Evolutionary conservation across 2,113 vertebrate species (phyloP), one percentile per base, ranked within the genome.

Genomic region (Myrmophylax atrothorax): DNA sequence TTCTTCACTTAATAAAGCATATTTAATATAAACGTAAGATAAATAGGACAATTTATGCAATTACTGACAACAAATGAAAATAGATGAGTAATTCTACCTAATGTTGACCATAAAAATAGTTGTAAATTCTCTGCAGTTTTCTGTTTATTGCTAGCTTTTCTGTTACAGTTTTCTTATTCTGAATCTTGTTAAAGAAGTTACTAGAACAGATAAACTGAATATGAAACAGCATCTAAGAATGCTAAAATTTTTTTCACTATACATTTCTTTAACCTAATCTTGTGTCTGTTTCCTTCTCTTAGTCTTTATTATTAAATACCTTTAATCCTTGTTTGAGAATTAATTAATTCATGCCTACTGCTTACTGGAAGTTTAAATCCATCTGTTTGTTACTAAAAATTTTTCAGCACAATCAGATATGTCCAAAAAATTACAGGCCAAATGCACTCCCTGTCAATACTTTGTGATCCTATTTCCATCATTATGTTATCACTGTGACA

Each of bases 1-100:
- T 3, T 15, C 42, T 79, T 68, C 55, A 63, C 37, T 69, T 83
- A 89, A 63, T 55, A 81, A 64, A 82, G 8, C 6, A 26, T 70
- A 74, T 59, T 91, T 89, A 94, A 75, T 25, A 89, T 9, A 89
- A 94, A 84, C 63, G 7, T 19, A 89, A 55, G 11, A 81, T 16
- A 90, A 87, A 73, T 28, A 87, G 38, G 10, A 83, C 4, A 0
- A 0, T 49, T 83, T 92, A 55, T 81, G 47, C 50, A 90, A 67
- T 50, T 74, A 77, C 23, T 88, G 75, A 80, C 59, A 88, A 60
- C 4, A 95, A 91, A 93, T 87, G 38, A 93, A 91, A 94, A 92
- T 3, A 83, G 29, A 86, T 75, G 18, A 3, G 3, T 28, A 76
- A 90, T 83, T 95, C 63, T 88, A 10, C 6, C 55, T 55, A 3